Base-by-base conservation (phyloP, 2,113 vertebrate species). In the Eulacestoma nigropectus region DNA sequence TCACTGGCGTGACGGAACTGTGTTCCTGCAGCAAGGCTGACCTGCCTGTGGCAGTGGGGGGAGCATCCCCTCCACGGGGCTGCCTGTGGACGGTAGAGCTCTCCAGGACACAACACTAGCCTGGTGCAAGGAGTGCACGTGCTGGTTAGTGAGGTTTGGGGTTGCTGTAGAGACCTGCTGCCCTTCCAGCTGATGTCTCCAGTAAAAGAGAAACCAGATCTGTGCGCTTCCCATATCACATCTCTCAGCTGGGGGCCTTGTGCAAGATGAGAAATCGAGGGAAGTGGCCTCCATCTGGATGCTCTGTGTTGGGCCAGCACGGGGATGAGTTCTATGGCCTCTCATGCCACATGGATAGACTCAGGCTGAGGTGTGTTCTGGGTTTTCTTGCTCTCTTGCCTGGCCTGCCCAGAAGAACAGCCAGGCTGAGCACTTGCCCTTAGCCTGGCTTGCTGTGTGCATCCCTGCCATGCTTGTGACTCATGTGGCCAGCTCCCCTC, bases 401-500 rank as follows among this genome's bases (percentile, higher is more conserved):
- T 53, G 44, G 30, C 39, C n/a, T 83, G 60, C 27, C 27, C 47
- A 67, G 84, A 62, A 26, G 26, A 56, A 52, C 23, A 60, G 53
- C 47, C 35, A 41, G 47, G 32, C 5, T 64, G 76, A 65, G 35
- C 41, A 17, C 32, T 42, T n/a, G n/a, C n/a, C 39, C 46, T 62
- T n/a, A 47, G 39, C 33, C 62, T 3, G 5, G 15, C 20, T 30
- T 60, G 72, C 59, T 3, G 0, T 5, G 1, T 3, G 1, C 47
- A 33, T 27, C 39, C 63, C 32, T 46, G 49, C 74, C 72, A 47
- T 3, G 2, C 32, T 33, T 1, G 1, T 69, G 47, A 49, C 55
- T 84, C 0, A 0, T 18, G 42, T 69, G 65, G 68, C 68, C 87
- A 78, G 37, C 67, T 39, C n/a, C 18, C 37, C 33, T 90, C 59